Conservation (phyloP, 2,113 vertebrate species). For the Miniopterus natalensis region DNA sequence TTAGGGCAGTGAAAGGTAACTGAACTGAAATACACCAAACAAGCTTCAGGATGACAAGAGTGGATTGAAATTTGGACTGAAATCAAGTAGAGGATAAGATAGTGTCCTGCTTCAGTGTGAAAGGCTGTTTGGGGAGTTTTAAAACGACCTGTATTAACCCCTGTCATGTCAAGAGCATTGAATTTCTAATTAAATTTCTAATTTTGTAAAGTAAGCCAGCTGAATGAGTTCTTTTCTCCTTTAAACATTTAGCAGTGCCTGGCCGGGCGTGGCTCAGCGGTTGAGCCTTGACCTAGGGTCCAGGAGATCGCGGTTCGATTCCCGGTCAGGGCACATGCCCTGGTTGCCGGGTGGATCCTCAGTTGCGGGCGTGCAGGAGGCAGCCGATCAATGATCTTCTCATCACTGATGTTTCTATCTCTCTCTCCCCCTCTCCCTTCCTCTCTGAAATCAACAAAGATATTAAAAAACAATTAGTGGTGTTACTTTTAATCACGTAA, state of each 20-base stretch:
- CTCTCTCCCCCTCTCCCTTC: no score
- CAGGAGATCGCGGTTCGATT: no score
- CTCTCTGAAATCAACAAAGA: no score
- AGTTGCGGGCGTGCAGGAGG: no score
- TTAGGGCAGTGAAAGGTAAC: not conserved
- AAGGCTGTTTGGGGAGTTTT: not conserved
- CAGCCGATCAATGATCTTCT: no score
- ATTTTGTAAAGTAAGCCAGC: conserved; percentile 21
- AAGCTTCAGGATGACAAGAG: not conserved
- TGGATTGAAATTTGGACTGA: not conserved
- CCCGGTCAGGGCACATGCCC: no score
- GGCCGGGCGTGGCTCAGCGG: no score
- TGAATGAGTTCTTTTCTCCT: not conserved
- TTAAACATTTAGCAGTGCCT: not conserved
- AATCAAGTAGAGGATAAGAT: not conserved
- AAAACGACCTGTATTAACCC: not conserved
- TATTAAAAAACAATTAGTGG: not conserved
- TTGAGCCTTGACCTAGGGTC: no score
- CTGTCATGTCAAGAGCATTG: not conserved
- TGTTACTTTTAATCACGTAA: not conserved
- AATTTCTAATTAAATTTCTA: conserved; percentile 38
- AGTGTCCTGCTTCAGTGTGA: not conserved
- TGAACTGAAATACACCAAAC: conserved; percentile 25
- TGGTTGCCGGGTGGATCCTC: no score
- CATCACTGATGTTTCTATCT: no score